phyloP scores from a whole-genome alignment of 2,797 vertebrate species.

The Sibirionetta formosa region DNA sequence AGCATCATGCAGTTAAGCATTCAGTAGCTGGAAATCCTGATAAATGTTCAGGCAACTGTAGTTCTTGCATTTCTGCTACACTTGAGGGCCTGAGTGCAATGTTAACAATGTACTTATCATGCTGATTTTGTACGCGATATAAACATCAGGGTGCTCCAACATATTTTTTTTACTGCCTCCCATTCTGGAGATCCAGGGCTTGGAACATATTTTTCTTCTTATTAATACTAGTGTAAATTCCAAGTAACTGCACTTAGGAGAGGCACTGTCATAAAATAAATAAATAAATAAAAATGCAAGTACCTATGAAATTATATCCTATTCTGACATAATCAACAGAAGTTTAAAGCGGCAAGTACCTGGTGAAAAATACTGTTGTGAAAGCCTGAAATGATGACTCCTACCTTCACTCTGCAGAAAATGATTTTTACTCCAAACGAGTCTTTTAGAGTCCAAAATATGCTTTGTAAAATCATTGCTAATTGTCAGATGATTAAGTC shows the following conservation, averaged over 20 bases:
- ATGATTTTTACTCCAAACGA: neutral
- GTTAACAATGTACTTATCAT: neutral
- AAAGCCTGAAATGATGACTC: neutral
- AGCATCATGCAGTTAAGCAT: neutral
- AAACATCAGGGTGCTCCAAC: neutral
- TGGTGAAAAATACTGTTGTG: accelerated
- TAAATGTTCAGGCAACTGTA: neutral
- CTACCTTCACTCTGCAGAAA: neutral
- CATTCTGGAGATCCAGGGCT: neutral
- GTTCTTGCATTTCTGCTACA: neutral
- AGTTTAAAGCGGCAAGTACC: neutral
- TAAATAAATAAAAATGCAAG: neutral
- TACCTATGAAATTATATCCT: neutral
- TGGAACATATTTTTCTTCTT: neutral
- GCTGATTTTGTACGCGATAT: neutral
- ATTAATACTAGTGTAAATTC: neutral
- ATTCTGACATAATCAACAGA: neutral
- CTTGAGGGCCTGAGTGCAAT: neutral
- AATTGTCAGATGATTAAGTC: neutral
- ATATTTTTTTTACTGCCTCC: neutral
- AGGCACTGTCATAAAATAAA: accelerated
- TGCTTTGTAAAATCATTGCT: neutral
- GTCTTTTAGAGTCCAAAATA: neutral
- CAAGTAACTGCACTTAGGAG: neutral
- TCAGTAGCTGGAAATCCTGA: neutral